These are phyloP conservation scores for Ochlodes sylvanus DNA, from an alignment of 2,888 invertebrate genomes.

Conservation along the genomic window DNA sequence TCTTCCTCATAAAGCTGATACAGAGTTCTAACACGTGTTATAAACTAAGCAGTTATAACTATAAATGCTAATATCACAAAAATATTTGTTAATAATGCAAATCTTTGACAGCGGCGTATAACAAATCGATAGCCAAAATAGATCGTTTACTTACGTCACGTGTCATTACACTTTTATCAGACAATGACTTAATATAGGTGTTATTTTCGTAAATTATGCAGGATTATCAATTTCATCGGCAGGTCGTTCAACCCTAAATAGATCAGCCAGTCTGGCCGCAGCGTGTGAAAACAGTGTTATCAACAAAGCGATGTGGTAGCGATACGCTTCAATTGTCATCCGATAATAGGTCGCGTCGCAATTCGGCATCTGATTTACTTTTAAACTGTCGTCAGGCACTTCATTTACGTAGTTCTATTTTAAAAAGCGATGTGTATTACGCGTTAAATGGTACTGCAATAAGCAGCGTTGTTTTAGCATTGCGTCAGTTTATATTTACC, in stretches of 20 bases:
- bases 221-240: conserved; percentile 56
- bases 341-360: conserved; percentile 55
- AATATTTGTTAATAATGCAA: too few relatives aligned
- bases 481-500: too few relatives aligned
- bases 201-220: conserved; percentile 56
- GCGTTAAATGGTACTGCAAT: too few relatives aligned
- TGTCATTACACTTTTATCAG: conserved; percentile 53
- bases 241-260: conserved; percentile 69
- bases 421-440: background rate
- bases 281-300: conserved; percentile 65
- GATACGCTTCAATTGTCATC: conserved; percentile 62
- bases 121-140: background rate
- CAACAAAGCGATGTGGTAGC: conserved; percentile 54
- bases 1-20: background rate
- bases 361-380: conserved; percentile 17
- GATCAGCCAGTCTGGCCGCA: conserved; percentile 55
- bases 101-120: background rate
- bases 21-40: background rate
- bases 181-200: conserved; percentile 56
- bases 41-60: background rate
- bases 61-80: background rate
- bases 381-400: background rate
- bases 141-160: conserved; percentile 8
- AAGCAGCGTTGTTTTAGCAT: too few relatives aligned
- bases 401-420: background rate